Conservation (phyloP, 2,888 invertebrate genomes). For the Cataglyphis altisquamis region DNA sequence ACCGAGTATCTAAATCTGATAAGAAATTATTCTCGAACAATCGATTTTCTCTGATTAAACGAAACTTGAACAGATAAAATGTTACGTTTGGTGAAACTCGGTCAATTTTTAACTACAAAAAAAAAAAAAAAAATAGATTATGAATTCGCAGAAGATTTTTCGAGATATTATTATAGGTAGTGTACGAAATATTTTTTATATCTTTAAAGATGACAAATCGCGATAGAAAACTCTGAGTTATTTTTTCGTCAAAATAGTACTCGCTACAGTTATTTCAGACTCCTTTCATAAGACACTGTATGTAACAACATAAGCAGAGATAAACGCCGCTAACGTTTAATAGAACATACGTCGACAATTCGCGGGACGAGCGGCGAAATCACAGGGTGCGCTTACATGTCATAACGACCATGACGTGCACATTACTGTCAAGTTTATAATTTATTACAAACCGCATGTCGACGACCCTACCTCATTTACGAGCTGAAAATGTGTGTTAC, state of each 20-base stretch:
- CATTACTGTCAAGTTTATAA: conserved; percentile 32
- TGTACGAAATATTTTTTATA: not conserved
- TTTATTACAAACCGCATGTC: conserved; percentile 33
- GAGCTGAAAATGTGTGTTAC: conserved; percentile 17
- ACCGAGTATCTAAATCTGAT: not conserved
- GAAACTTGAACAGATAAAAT: not conserved
- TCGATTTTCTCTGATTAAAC: not conserved
- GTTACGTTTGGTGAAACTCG: not conserved
- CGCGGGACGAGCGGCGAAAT: conserved; percentile 30
- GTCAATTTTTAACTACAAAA: not conserved
- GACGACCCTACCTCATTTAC: conserved; percentile 17
- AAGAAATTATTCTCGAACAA: not conserved
- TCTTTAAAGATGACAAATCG: not conserved
- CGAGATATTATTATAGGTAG: not conserved
- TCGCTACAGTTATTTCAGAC: not conserved
- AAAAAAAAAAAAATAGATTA: not conserved
- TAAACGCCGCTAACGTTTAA: not conserved
- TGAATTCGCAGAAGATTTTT: not conserved
- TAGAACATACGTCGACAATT: conserved; percentile 33
- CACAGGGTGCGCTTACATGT: not conserved
- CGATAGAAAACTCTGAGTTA: not conserved
- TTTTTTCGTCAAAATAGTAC: not conserved
- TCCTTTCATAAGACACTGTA: conserved; percentile 10
- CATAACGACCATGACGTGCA: conserved; percentile 22
- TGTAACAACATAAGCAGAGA: not conserved